phyloP scores from a whole-genome alignment of 1,140 invertebrate species.

The Orussus abietinus region DNA sequence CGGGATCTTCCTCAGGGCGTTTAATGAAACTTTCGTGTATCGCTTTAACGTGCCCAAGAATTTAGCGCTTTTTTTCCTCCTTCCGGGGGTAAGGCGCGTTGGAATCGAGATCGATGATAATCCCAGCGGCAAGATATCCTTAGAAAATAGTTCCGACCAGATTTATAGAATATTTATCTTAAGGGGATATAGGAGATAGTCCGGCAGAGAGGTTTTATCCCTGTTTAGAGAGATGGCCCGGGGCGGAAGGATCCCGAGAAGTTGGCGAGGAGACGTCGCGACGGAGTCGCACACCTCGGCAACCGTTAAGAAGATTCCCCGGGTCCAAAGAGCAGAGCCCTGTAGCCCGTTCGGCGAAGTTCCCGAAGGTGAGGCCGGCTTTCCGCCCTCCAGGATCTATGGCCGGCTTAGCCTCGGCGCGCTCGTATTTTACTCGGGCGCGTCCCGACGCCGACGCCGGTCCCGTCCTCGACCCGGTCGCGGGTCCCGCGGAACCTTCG shows the following conservation, averaged over 20 bases:
- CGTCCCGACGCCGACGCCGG: neutral
- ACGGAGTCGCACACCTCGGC: conserved; percentile 11
- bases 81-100: no score
- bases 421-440: conserved; percentile 32
- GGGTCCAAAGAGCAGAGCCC: conserved; percentile 34
- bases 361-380: conserved; percentile 16
- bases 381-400: conserved; percentile 30
- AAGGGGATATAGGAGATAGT: no score
- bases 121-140: no score
- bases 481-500: neutral
- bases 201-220: neutral
- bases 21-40: no score
- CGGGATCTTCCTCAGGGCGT: no score
- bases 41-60: no score
- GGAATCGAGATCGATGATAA: no score
- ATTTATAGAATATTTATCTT: no score
- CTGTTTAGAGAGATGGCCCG: neutral
- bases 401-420: conserved; percentile 33
- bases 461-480: no score
- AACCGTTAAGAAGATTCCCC: conserved; percentile 30
- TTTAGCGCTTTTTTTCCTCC: no score
- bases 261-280: no score
- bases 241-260: conserved; percentile 9
- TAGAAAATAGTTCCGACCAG: no score
- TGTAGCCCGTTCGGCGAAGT: conserved; percentile 22